These are phyloP conservation scores for Ephialtes manifestator DNA, from an alignment of 2,888 invertebrate species.

Conservation along the genomic window DNA sequence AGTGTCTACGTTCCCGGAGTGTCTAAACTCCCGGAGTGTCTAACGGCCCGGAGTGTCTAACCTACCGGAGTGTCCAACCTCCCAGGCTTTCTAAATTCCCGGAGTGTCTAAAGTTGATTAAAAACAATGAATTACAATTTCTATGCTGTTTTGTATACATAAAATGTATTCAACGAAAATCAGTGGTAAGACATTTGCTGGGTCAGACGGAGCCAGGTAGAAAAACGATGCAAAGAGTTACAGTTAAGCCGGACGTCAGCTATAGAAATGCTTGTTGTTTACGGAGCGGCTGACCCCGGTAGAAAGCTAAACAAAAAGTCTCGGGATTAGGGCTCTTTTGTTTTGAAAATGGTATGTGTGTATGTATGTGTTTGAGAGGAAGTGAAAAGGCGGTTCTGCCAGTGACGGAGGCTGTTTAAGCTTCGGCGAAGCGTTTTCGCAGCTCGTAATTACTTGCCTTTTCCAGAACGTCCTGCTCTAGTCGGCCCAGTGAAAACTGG, in stretches of 20 bases:
- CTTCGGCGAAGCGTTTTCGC: conserved; percentile 56
- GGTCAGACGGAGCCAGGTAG: conserved; percentile 15
- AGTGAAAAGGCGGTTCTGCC: background rate
- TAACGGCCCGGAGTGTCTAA: too few relatives aligned
- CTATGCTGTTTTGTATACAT: background rate
- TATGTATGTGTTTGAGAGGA: background rate
- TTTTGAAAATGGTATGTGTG: conserved; percentile 13
- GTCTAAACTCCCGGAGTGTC: too few relatives aligned
- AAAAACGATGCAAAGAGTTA: conserved; percentile 36
- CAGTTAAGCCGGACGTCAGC: conserved; percentile 19
- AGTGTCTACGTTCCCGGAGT: too few relatives aligned
- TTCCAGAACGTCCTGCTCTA: background rate
- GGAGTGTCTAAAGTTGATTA: too few relatives aligned
- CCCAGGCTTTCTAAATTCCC: too few relatives aligned
- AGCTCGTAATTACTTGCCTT: conserved; percentile 58
- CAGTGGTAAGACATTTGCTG: too few relatives aligned
- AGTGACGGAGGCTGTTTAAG: conserved; percentile 36
- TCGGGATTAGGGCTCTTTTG: conserved; percentile 49
- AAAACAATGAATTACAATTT: too few relatives aligned
- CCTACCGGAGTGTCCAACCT: too few relatives aligned
- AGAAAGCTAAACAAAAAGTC: conserved; percentile 43
- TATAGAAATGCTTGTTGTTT: conserved; percentile 35
- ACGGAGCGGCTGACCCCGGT: conserved; percentile 12
- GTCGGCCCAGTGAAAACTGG: conserved; percentile 1
- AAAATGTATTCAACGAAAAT: background rate